Base-by-base conservation (phyloP, 2,113 vertebrate species). In the Mesocricetus auratus region DNA sequence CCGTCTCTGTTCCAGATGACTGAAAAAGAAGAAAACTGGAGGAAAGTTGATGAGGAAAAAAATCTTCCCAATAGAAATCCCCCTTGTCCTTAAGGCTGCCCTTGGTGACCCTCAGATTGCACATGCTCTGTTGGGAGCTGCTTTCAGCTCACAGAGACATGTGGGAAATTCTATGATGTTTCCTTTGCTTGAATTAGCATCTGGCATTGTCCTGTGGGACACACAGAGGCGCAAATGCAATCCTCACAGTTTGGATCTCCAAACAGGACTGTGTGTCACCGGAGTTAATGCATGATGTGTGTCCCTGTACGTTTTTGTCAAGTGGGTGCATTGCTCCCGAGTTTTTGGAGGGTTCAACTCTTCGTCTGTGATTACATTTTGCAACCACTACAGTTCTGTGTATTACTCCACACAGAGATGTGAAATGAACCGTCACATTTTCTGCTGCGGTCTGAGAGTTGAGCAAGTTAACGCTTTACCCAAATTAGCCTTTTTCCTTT, bases 381-480 rank as follows among this genome's bases (percentile, higher is more conserved):
- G 73, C 91, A 96, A 66, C 77, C 73, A 87, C 94, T 96, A 85
- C 47, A 47, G 68, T n/a, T 83, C 56, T 87, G 24, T 39, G 39
- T 82, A 83, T 96, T 68, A 82, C 50, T 96, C 86, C 10, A 13
- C 79, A 94, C 62, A 79, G 83, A 96, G 96, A 96, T 0, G 47
- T 82, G 36, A 96, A 94, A 97, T 98, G 96, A 96, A 88, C 93
- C 29, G 3, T 96, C 93, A 91, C 97, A 97, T 93, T 96, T 97
- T 95, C 88, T 94, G 77, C 96, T 95, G 92, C 0, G 73, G 82
- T 96, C 96, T 94, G 75, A 97, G 97, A 98, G 97, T 87, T 90
- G 96, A 98, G 94, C 95, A 95, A 97, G 86, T 79, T 79, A 97
- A 91, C 87, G 17, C 94, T 98, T 98, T 86, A 90, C 97, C 96